Base-by-base conservation (phyloP, 2,888 invertebrate genomes). In the Tenthredo distinguenda region DNA sequence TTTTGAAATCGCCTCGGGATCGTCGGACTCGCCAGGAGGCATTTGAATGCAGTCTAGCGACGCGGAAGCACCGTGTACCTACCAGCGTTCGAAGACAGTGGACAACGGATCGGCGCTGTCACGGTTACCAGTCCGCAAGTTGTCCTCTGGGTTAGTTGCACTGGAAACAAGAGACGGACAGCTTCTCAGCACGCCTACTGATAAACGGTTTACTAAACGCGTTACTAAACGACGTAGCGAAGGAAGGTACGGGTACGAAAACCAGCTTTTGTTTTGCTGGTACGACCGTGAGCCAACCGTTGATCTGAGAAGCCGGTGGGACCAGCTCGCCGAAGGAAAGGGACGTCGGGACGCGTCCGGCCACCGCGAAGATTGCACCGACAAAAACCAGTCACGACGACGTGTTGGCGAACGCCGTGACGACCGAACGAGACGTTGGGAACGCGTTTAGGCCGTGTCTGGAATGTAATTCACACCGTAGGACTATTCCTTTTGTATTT, bases 401-500 rank as follows among this genome's bases (percentile, higher is more conserved):
- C 71, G 79, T 85, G 85, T 65, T 74, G 72, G 76, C 83, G 55
- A 82, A 71, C 81, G 81, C 83, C 76, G 82, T 82, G 82, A 83
- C 82, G 83, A 65, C 68, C 74, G 76, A 82, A 89, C 88, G 87
- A 89, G 91, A 90, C 90, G 91, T 90, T 88, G 90, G 85, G 88
- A 85, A 87, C 91, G 90, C 88, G 91, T 91, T 91, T 91, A 91
- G 90, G 87, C 90, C 91, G 92, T 92, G 92, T 92, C 92, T 90
- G 90, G 92, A 92, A 92, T 92, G 91, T 91, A 92, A 92, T 92
- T 92, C 92, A 92, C 92, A 92, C 92, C 91, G 83, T 68, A 18
- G 31, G 68, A 83, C 68, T 83, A 71, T 83, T 83, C 68, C 83
- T 83, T 83, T 83, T 71, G 83, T 71, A 15, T 83, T 68, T 83